phyloP scores from a whole-genome alignment of 2,113 vertebrate species.

The Passerina amoena region DNA sequence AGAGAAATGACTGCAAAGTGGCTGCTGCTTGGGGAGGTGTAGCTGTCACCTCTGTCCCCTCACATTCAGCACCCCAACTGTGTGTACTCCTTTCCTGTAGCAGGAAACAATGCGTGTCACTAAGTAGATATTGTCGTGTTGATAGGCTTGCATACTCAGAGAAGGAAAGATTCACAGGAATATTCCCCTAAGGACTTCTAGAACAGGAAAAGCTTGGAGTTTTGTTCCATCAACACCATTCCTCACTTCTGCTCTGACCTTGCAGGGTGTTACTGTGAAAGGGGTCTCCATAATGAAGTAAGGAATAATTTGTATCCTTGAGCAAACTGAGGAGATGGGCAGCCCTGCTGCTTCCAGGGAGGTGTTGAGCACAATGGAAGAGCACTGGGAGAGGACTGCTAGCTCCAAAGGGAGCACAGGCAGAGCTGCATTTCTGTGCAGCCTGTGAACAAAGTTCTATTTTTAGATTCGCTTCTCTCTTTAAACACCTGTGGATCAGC shows the following conservation, averaged over 20 bases:
- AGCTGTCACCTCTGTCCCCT: not conserved
- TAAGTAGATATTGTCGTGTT: rapidly evolving
- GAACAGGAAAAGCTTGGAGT: not conserved
- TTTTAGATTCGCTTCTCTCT: not conserved
- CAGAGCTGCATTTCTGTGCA: not conserved
- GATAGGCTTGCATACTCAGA: not conserved
- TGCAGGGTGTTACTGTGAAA: not conserved
- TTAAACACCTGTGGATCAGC: not conserved
- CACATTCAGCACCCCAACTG: rapidly evolving
- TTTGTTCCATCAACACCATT: not conserved
- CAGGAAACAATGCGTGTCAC: not conserved
- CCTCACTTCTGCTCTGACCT: not conserved
- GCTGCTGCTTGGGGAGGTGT: not conserved
- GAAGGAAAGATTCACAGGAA: not conserved
- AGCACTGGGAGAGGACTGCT: not conserved
- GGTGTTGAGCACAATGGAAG: not conserved
- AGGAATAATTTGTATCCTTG: rapidly evolving
- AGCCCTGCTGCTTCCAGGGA: not conserved
- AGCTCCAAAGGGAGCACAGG: not conserved
- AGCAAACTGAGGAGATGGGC: not conserved
- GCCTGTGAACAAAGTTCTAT: not conserved
- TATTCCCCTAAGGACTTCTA: not conserved
- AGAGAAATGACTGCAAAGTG: not conserved
- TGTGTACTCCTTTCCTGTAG: not conserved
- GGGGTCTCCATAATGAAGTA: not conserved